Percentiles rank a stretch among this genome's conserved stretches.
Conservation (phyloP, 2,888 invertebrate genomes). For the Terebella lapidaria region DNA sequence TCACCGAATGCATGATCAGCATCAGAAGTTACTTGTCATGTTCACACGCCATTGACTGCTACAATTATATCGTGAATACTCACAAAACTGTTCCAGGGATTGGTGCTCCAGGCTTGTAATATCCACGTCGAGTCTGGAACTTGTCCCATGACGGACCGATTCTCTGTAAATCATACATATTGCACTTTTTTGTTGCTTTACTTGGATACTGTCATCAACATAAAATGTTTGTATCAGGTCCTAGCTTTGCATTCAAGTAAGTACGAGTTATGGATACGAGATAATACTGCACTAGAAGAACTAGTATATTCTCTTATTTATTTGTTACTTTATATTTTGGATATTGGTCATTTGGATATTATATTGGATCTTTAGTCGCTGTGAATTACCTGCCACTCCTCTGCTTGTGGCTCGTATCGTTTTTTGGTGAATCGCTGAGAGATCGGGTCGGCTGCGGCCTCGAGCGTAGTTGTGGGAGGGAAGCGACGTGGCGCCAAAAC, state of each 20-base stretch:
- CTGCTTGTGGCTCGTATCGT: constrained; percentile 38
- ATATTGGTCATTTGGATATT: too few species aligned
- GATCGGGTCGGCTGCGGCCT: constrained; percentile 43
- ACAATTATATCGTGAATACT: too few species aligned
- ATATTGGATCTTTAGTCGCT: too few species aligned
- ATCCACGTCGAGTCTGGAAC: constrained; percentile 40
- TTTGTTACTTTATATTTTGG: too few species aligned
- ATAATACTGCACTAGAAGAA: not conserved
- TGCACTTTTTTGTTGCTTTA: too few species aligned
- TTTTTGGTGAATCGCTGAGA: constrained; percentile 40
- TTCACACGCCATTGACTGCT: too few species aligned
- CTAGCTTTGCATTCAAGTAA: not conserved
- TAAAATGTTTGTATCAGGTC: too few species aligned
- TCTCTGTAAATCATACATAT: too few species aligned
- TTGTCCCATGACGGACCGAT: constrained; percentile 43
- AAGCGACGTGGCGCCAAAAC: constrained; percentile 38
- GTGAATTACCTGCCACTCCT: constrained; percentile 51
- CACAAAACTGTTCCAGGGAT: constrained; percentile 28
- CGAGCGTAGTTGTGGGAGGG: constrained; percentile 39
- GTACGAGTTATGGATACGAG: not conserved
- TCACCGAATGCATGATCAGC: too few species aligned
- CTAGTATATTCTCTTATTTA: too few species aligned
- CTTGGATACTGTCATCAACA: too few species aligned
- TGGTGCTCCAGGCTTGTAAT: constrained; percentile 36
- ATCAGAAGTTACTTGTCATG: too few species aligned